Evolutionary conservation across 2,888 invertebrate species (phyloP).

Genomic region (Coenonympha arcania): DNA sequence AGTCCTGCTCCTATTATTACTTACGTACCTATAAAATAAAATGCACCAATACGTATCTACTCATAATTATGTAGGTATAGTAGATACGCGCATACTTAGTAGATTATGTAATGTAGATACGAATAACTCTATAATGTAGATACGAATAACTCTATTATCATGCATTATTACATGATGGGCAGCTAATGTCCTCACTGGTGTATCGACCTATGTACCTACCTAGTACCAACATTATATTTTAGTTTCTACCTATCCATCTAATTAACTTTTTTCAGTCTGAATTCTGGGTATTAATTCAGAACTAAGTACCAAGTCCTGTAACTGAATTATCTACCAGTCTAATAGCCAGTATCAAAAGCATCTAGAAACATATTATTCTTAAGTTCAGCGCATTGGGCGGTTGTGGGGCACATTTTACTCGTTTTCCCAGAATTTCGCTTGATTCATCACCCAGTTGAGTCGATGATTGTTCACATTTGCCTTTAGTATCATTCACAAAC

Average conservation of each 20-base stretch:
- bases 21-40: no score
- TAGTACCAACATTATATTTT: background rate
- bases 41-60: no score
- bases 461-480: background rate
- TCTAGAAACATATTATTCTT: slow-evolving; percentile 4
- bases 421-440: slow-evolving; percentile 36
- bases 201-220: background rate
- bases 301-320: no score
- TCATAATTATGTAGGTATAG: no score
- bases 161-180: background rate
- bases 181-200: no score
- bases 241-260: no score
- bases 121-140: background rate
- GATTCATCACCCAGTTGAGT: slow-evolving; percentile 32
- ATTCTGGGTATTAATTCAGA: no score
- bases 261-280: no score
- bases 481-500: background rate
- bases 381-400: slow-evolving; percentile 10
- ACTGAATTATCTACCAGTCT: background rate
- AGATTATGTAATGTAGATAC: no score
- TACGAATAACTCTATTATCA: background rate
- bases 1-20: no score
- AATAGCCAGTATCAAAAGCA: background rate
- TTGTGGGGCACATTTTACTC: slow-evolving; percentile 28
- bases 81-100: no score